Evolutionary conservation across 2,888 invertebrate species (phyloP), one percentile per base, ranked within the genome.

Genomic region (Hirtodrosophila histrioides): DNA sequence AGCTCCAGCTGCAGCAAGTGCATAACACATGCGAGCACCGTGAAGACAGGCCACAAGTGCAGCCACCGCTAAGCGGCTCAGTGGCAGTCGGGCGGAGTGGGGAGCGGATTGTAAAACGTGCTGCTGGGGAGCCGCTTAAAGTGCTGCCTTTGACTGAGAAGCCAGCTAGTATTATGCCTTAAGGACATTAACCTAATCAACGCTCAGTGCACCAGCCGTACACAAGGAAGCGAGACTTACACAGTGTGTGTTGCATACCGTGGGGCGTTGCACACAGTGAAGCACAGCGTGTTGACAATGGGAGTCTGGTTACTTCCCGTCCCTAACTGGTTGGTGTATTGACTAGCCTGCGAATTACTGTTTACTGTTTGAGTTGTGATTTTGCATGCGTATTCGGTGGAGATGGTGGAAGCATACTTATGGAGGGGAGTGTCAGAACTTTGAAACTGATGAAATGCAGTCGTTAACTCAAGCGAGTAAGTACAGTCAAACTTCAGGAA

Each of bases 151-250:
- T 65, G 70, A 70, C 70, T 55, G 70, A 5, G 35, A 60, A 57
- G 71, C 68, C 73, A 73, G 82, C 70, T 76, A 69, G 65, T 57
- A 76, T 73, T 82, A 70, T 77, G 74, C 77, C 75, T 77, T 75
- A 73, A 83, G 82, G 82, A 81, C 82, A 83, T 83, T 84, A 83
- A 84, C 82, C 85, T 83, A 83, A 83, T 83, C 82, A 83, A 84
- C 71, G 76, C 72, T 57, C 72, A 37, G 70, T 73, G 78, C 76
- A 41, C 54, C 43, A 44, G 53, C 40, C 50, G 35, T 27, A 23
- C 48, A 53, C 58, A 44, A n/a, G 11, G n/a, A 55, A 17, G 17
- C 17, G 17, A 17, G 17, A 11, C 46, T 24, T 39, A 39, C 48
- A 23, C 39, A 24, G 44, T 49, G 51, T 49, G 29, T 17, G 53